Evolutionary conservation across 2,888 invertebrate species (phyloP).

Genomic region (Sminthurinus aureus): DNA sequence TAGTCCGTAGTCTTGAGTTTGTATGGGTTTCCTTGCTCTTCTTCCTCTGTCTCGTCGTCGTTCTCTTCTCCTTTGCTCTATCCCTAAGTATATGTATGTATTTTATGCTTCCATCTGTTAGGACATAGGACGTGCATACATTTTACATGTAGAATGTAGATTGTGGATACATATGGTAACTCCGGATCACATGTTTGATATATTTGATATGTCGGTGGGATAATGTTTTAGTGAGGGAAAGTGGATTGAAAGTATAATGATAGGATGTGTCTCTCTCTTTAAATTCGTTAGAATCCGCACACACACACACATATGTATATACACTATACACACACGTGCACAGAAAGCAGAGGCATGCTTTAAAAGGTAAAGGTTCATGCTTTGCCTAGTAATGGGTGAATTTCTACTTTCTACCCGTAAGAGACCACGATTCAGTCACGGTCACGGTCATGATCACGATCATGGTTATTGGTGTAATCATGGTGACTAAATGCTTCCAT

Average conservation of each 20-base stretch:
- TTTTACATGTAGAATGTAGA: no score
- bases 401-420: no score
- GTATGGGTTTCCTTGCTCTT: not conserved
- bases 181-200: no score
- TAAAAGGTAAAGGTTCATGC: not conserved
- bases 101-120: no score
- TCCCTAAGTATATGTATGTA: no score
- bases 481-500: not conserved
- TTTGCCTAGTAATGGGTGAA: not conserved
- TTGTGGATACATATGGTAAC: no score
- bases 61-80: not conserved
- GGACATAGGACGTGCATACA: no score
- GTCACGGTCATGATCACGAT: not conserved
- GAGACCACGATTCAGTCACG: no score
- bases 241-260: not conserved
- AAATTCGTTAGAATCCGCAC: not conserved
- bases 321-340: not conserved
- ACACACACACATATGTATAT: not conserved
- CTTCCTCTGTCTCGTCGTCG: not conserved
- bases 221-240: not conserved
- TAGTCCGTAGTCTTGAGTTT: no score
- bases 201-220: no score
- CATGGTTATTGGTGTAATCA: not conserved
- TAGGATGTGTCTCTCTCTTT: not conserved
- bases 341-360: not conserved